Evolutionary conservation across 2,113 vertebrate genomes (phyloP), one percentile per base, ranked within the genome.

Genomic region (Hiodon tergisus): DNA sequence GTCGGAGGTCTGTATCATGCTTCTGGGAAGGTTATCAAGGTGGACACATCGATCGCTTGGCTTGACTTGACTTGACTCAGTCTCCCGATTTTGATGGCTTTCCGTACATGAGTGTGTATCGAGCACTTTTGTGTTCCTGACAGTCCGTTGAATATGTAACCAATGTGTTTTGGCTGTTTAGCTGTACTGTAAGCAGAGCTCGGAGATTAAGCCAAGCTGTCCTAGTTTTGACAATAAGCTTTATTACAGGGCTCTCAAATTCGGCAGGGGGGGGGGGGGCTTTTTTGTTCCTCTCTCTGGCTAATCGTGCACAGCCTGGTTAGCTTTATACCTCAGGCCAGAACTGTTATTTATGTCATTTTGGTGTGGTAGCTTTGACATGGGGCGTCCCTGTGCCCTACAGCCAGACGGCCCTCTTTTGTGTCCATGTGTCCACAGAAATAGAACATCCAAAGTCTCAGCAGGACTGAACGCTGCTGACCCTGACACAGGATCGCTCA

Each of bases 1-100:
- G 65, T 75, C 54, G 16, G 14, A 17, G n/a, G 73, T 68, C 73
- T 68, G 54, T 75, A 58, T 16, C 54, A 67, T 57, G 46, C 73
- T 47, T 58, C 8, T 47, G 50, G 73, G 57, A 65, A 54, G 53
- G 54, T 48, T 58, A 46, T 54, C 48, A 31, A 67, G 63, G 73
- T 51, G n/a, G 53, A 67, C 13, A 46, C 63, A 67, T 54, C 16
- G 62, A 54, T 74, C 14, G 50, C 9, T 7, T 4, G 54, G 70
- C 10, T 46, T 60, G 17, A 71, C 17, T 59, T 54, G 50, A 59
- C 7, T 60, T 59, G 8, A 71, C 58, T 71, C 31, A 10, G 7
- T 71, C 70, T 16, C 13, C 53, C 31, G 60, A 9, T 71, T 59
- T 7, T 31, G n/a, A 3, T 14, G 17, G 16, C 53, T 71, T 17